Base-by-base conservation (phyloP, 2,113 vertebrate species). In the Vidua macroura region DNA sequence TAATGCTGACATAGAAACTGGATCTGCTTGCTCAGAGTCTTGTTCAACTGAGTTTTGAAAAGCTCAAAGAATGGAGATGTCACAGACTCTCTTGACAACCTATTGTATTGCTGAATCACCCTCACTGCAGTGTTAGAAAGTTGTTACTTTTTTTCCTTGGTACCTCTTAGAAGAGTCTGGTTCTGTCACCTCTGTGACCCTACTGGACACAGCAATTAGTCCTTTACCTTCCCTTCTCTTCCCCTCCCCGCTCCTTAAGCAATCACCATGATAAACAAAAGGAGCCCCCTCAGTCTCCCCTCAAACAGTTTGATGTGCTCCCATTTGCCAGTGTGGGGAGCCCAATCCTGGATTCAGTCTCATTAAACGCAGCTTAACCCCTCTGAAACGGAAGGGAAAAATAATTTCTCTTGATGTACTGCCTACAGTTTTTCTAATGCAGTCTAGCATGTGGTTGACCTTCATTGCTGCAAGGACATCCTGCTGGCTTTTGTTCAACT, bases 361-460 rank as follows among this genome's bases (percentile, higher is more conserved):
- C 52, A 41, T 5, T 62, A 76, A 76, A n/a, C 0, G 1, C 39
- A 86, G 23, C 0, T 0, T 55, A 76, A 78, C 10, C 8, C 13
- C 21, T 73, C 51, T 55, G 60, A 82, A 87, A 82, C 10, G 12
- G 48, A 84, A 70, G 37, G 28, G 27, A 49, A 53, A 33, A 53
- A 62, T 31, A 74, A 67, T 81, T 80, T 87, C 43, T 74, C 11
- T 69, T 72, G 64, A 84, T 0, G 0, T 28, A 31, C 22, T 63
- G 20, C 28, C 44, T 79, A 35, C 14, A 22, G 28, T 73, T 51
- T 13, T 51, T 51, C 51, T 91, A 63, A 80, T 35, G 43, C 49
- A 55, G 33, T 22, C 48, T 44, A 58, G 48, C 48, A 18, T 72
- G 67, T 39, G 35, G 63, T 15, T 88, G 87, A 76, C 63, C 59